phyloP scores from a whole-genome alignment of 2,888 invertebrate species.

The Cacoxenus indagator region DNA sequence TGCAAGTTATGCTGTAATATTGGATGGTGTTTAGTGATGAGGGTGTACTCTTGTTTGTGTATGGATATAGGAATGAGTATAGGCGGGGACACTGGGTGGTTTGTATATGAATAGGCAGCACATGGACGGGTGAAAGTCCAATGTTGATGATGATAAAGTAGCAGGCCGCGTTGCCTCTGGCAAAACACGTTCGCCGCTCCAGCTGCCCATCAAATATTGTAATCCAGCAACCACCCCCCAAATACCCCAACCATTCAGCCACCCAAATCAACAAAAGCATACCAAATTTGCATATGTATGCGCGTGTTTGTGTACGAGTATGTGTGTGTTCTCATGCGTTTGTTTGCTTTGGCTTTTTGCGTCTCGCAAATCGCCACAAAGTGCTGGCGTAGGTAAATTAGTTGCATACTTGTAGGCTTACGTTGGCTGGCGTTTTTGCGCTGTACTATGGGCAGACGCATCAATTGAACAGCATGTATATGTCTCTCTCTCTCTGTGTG shows the following conservation, averaged over 20 bases:
- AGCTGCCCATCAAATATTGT: slow-evolving; percentile 15
- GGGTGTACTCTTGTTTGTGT: too few species aligned
- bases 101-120: background rate
- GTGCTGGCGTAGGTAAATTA: slow-evolving; percentile 60
- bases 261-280: slow-evolving; percentile 49
- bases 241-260: slow-evolving; percentile 38
- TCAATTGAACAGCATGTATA: background rate
- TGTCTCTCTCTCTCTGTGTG: background rate
- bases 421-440: background rate
- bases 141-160: slow-evolving; percentile 44
- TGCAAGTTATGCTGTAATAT: too few species aligned
- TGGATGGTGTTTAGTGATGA: too few species aligned
- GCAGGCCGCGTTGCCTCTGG: slow-evolving; percentile 27
- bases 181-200: background rate
- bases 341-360: slow-evolving; percentile 30
- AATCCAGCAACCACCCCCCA: slow-evolving; percentile 15
- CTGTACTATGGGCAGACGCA: slow-evolving; percentile 16
- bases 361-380: slow-evolving; percentile 25
- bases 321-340: slow-evolving; percentile 12
- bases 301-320: slow-evolving; percentile 15
- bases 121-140: background rate
- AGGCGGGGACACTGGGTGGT: too few species aligned
- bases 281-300: slow-evolving; percentile 55
- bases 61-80: too few species aligned
- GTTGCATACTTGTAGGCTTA: slow-evolving; percentile 35